phyloP scores from a whole-genome alignment of 2,888 invertebrate species.

The Emmelina monodactyla region DNA sequence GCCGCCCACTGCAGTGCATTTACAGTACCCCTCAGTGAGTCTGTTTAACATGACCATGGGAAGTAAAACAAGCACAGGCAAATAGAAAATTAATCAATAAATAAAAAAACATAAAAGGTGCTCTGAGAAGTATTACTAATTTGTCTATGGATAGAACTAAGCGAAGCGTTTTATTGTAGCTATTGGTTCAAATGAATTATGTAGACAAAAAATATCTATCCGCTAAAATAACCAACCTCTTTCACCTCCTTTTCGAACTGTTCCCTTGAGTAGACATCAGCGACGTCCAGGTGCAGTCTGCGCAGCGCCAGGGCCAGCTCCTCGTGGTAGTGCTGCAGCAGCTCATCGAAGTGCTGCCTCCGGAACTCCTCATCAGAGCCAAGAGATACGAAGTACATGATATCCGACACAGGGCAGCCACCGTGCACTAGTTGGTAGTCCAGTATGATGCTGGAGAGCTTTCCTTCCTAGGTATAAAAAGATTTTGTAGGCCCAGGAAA shows the following conservation, averaged over 20 bases:
- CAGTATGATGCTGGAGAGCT: slow-evolving; percentile 8
- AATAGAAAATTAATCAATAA: not conserved
- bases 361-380: slow-evolving; percentile 33
- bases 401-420: slow-evolving; percentile 25
- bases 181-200: no score
- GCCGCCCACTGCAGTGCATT: no score
- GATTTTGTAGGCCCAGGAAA: no score
- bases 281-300: slow-evolving; percentile 20
- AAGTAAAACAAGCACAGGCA: not conserved
- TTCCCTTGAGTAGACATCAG: slow-evolving; percentile 25
- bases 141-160: no score
- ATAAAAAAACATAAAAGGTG: no score
- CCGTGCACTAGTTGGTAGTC: slow-evolving; percentile 32
- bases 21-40: no score
- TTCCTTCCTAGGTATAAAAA: no score
- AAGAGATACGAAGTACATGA: slow-evolving; percentile 29
- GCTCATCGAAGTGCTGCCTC: slow-evolving; percentile 19
- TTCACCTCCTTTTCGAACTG: slow-evolving; percentile 26
- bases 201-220: no score
- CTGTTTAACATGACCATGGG: no score
- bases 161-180: no score
- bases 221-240: slow-evolving; percentile 22
- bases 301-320: slow-evolving; percentile 21
- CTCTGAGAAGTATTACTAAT: no score
- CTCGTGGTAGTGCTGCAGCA: slow-evolving; percentile 26